Conservation (phyloP, 2,888 invertebrate species). For the Rhorus exstirpatorius region DNA sequence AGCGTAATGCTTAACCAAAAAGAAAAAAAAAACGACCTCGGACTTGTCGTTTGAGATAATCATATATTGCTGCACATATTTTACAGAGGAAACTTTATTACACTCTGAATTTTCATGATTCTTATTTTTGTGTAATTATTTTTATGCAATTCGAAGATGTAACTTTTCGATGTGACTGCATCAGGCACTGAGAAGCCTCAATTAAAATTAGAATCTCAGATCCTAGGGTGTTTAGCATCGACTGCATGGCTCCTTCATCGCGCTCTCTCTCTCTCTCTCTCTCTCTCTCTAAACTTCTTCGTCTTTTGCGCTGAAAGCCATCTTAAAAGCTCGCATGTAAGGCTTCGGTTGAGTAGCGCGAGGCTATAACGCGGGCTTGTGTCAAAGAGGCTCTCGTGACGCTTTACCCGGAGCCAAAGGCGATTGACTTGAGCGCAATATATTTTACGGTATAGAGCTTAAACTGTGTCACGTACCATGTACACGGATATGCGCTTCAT, state of each 20-base stretch:
- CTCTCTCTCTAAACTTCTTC: conserved; percentile 23
- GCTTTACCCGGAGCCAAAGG: conserved; percentile 45
- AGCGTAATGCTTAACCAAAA: too few species aligned
- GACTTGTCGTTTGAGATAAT: too few species aligned
- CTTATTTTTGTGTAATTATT: too few species aligned
- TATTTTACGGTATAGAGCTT: conserved; percentile 24
- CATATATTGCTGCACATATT: too few species aligned
- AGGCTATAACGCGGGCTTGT: conserved; percentile 44
- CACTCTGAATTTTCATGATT: too few species aligned
- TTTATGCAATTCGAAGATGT: too few species aligned
- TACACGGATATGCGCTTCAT: not conserved
- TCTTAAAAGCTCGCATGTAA: conserved; percentile 42
- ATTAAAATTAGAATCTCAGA: too few species aligned
- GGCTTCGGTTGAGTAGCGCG: conserved; percentile 65
- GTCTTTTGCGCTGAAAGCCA: conserved; percentile 27
- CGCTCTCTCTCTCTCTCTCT: conserved; percentile 9
- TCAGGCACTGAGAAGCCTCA: too few species aligned
- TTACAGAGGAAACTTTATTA: too few species aligned
- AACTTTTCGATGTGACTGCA: too few species aligned
- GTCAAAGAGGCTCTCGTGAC: conserved; percentile 51
- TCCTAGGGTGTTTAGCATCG: too few species aligned
- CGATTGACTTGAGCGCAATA: conserved; percentile 64
- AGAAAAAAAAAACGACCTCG: too few species aligned
- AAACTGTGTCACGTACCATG: not conserved
- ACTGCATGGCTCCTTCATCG: conserved; percentile 2